Evolutionary conservation across 1,140 invertebrate species (phyloP), one percentile per base, ranked within the genome.

Genomic region (Drosophila sp.): DNA sequence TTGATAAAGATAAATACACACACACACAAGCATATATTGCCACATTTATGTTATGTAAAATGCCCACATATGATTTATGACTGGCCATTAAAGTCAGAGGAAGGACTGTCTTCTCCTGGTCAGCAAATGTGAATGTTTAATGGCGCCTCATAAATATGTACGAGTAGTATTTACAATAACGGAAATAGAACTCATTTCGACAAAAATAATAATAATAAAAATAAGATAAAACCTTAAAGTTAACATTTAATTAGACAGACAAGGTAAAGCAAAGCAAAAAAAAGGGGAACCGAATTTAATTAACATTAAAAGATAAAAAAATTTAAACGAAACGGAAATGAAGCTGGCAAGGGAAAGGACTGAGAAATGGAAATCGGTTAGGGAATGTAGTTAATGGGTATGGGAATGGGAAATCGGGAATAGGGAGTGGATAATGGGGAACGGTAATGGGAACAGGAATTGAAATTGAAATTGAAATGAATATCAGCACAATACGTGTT

Each of bases 181-280:
- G 70, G 70, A 72, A 67, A 72, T 72, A 54, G 63, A 72, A 72
- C 46, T 66, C 62, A 72, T 71, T 64, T 65, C 41, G 8, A 34
- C 4, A 16, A 34, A 25, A 13, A 54, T 41, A 45, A 45, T 34
- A 46, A 16, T 43, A 51, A 6, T 16, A 48, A 61, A 72, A 72
- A 59, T 9, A 69, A 69, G 50, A 40, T 69, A 56, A 73, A 74
- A 51, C 57, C 59, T 51, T 45, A 25, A 70, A 58, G 36, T 58
- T 32, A 5, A 72, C 54, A 70, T 36, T 58, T 41, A 50, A 65
- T 50, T 64, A 57, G 40, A 46, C 6, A 13, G 45, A 61, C 13
- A n/a, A n/a, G 32, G 5, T n/a, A n/a, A n/a, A 48, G 25, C 5
- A 38, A 32, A 7, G n/a, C 18, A 18, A 50, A 61, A 48, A 59